These are phyloP conservation scores for Pseudochaenichthys georgianus DNA, from an alignment of 2,797 vertebrate species.

Conservation along the genomic window DNA sequence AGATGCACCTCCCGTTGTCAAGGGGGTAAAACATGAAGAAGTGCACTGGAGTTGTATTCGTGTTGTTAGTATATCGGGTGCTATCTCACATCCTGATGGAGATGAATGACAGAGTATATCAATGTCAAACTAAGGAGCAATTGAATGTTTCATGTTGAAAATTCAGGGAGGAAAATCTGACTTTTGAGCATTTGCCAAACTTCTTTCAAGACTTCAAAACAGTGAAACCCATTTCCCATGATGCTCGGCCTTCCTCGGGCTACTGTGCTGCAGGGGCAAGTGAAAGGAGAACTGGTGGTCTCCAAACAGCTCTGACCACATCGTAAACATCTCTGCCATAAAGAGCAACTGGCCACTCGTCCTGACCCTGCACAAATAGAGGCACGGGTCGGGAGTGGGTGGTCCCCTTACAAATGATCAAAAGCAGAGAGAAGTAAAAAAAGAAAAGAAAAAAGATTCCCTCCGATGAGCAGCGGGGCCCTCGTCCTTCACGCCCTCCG, in stretches of 20 bases:
- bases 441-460: constrained; percentile 36
- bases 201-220: constrained; percentile 38
- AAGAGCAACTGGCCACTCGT: constrained; percentile 87
- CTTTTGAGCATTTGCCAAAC: constrained; percentile 37
- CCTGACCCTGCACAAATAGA: constrained; percentile 85
- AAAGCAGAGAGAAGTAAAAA: constrained; percentile 41
- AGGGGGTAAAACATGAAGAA: background rate
- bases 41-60: background rate
- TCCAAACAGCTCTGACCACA: constrained; percentile 85
- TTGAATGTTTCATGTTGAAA: background rate
- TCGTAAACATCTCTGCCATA: constrained; percentile 86
- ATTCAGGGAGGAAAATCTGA: background rate
- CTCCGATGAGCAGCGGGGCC: constrained; percentile 38
- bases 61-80: background rate
- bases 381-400: constrained; percentile 84
- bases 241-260: constrained; percentile 20
- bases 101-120: background rate
- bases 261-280: constrained; percentile 73
- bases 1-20: too few relatives aligned
- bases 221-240: constrained; percentile 36
- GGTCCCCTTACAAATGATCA: constrained; percentile 78
- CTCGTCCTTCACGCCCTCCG: constrained; percentile 23
- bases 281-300: constrained; percentile 85
- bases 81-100: background rate
- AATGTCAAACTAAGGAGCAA: background rate